Percentiles rank a stretch among this genome's conserved stretches.
phyloP scores from a whole-genome alignment of 2,888 invertebrate species.

The Hypena proboscidalis region DNA sequence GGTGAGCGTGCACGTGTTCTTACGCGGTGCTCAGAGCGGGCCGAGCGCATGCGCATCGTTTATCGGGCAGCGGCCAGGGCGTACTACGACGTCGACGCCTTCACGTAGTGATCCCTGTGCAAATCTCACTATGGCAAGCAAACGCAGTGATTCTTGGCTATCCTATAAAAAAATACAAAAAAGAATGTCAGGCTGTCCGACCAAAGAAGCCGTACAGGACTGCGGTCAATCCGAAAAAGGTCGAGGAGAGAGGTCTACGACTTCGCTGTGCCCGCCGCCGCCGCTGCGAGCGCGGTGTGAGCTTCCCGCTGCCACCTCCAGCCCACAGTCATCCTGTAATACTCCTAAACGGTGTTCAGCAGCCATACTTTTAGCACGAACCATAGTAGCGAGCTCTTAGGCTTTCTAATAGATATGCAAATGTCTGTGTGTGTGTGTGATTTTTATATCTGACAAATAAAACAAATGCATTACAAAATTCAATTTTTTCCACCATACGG shows the following conservation, averaged over 20 bases:
- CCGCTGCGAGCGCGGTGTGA: background rate
- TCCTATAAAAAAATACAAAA: background rate
- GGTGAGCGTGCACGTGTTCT: background rate
- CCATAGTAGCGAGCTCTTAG: too few species aligned
- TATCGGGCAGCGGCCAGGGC: background rate
- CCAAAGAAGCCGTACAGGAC: background rate
- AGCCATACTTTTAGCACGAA: background rate
- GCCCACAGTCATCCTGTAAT: background rate
- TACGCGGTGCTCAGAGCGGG: background rate
- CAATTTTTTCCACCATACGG: too few species aligned
- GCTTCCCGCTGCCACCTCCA: background rate
- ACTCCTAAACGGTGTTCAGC: background rate
- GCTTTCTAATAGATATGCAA: too few species aligned
- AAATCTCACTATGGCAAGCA: background rate
- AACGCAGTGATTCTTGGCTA: background rate
- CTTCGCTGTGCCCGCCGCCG: background rate
- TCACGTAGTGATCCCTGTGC: background rate
- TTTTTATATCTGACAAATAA: too few species aligned
- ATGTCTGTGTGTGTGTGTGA: too few species aligned
- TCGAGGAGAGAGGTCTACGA: background rate
- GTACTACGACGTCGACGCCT: background rate
- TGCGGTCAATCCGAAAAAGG: background rate
- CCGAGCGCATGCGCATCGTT: background rate
- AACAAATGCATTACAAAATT: too few species aligned
- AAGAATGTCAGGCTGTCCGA: background rate